A percentile compares a stretch with the other conserved stretches of the same genome.
Conservation (phyloP, 2,888 invertebrate species). For the Lumbricus terrestris region DNA sequence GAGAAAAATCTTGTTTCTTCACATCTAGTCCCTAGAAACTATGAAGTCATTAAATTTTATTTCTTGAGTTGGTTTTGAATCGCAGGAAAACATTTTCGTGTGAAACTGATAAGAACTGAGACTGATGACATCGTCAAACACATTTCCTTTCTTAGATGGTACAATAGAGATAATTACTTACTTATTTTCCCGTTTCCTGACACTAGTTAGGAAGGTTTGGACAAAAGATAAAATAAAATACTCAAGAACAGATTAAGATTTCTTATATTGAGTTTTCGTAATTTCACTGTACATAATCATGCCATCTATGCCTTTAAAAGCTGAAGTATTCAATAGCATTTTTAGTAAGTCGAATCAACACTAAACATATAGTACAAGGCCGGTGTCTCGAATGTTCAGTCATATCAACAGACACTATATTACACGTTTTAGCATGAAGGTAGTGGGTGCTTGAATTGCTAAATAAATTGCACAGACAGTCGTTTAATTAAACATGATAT, state of each 20-base stretch:
- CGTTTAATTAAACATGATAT: background rate
- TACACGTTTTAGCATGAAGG: background rate
- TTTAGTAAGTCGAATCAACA: too few species aligned
- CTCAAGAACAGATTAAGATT: background rate
- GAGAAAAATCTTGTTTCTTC: background rate
- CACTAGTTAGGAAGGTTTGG: background rate
- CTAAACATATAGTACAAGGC: too few species aligned
- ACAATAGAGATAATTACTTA: background rate
- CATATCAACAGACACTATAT: background rate
- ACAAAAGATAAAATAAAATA: background rate
- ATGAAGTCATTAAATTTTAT: background rate
- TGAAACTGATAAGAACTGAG: background rate
- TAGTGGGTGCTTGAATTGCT: background rate
- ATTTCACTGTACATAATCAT: background rate
- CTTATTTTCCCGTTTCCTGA: background rate
- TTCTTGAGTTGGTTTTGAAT: background rate
- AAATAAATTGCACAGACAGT: background rate
- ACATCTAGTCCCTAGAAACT: constrained; percentile 3
- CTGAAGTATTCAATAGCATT: background rate
- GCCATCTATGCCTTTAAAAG: background rate
- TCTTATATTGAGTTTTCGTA: background rate
- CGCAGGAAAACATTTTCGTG: background rate
- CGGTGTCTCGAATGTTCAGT: too few species aligned
- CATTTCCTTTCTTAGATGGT: background rate
- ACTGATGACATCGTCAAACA: background rate